Evolutionary conservation across 2,113 vertebrate species (phyloP).

Genomic region (Oriolus oriolus): DNA sequence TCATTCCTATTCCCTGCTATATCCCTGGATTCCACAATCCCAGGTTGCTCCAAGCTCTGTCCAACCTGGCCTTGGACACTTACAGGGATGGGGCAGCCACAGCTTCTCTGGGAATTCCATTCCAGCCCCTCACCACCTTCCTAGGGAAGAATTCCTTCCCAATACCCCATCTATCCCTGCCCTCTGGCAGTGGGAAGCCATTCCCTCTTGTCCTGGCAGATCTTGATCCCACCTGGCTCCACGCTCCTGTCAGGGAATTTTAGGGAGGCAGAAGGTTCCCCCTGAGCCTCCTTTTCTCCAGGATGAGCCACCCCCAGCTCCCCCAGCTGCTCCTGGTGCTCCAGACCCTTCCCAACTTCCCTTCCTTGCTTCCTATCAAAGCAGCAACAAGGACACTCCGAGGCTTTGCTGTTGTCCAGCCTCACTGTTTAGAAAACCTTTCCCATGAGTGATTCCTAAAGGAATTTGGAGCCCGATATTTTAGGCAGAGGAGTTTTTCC

Average conservation of each 20-base stretch:
- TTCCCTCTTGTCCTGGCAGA: not conserved
- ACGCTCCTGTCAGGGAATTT: not conserved
- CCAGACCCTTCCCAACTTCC: not conserved
- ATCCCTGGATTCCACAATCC: not conserved
- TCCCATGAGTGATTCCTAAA: not conserved
- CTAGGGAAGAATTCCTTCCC: not conserved
- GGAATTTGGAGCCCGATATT: not conserved
- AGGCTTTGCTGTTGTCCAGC: not conserved
- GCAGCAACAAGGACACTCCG: not conserved
- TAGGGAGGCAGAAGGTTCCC: fast-evolving
- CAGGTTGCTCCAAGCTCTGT: not conserved
- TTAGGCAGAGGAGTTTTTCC: not conserved
- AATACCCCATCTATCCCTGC: not conserved
- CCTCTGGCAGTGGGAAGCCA: not conserved
- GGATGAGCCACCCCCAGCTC: not conserved
- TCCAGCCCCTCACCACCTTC: not conserved
- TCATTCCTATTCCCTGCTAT: not conserved
- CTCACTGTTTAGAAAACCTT: not conserved
- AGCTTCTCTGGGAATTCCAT: not conserved
- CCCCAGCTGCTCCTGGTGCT: not conserved
- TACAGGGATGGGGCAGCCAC: not conserved
- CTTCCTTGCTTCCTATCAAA: not conserved
- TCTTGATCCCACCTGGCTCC: not conserved
- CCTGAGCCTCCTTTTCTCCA: not conserved
- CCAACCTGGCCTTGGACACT: not conserved